Percentiles rank a stretch among this genome's conserved stretches.
Evolutionary conservation across 2,797 vertebrate species (phyloP).

Genomic region (Neosilurus hyrtlii): DNA sequence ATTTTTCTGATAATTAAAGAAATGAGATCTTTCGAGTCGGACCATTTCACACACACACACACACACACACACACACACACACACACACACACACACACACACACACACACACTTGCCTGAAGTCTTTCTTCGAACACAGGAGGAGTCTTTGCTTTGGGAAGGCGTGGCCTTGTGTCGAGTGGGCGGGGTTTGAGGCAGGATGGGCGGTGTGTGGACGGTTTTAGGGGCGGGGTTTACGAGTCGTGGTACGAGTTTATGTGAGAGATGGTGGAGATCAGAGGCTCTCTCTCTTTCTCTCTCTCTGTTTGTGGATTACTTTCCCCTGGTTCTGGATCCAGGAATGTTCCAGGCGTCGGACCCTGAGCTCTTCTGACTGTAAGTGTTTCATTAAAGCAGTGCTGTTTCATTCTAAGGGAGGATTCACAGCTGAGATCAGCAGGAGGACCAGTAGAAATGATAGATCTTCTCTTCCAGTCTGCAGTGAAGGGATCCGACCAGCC

Average conservation of each 20-base stretch:
- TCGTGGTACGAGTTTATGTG: neutral
- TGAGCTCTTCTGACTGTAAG: neutral
- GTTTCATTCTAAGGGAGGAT: neutral
- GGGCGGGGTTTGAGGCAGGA: neutral
- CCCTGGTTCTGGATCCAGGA: neutral
- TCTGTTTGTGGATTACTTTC: constrained; percentile 1
- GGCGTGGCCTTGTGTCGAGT: neutral
- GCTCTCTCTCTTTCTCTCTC: neutral
- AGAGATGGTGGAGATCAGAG: neutral
- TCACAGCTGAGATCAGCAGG: too few species aligned
- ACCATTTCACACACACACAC: too few species aligned
- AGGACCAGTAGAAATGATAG: too few species aligned
- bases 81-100: too few species aligned
- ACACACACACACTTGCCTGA: neutral
- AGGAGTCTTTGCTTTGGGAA: neutral
- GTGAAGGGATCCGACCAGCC: neutral
- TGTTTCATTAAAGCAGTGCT: neutral
- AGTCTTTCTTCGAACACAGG: neutral
- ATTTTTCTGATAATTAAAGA: neutral
- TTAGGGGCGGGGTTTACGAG: neutral
- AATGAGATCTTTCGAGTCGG: neutral
- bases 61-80: too few species aligned
- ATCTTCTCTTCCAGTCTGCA: neutral
- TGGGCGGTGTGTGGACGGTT: neutral
- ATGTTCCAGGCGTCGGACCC: neutral